Conservation (phyloP, 2,888 invertebrate species). For the Melanchra persicariae region DNA sequence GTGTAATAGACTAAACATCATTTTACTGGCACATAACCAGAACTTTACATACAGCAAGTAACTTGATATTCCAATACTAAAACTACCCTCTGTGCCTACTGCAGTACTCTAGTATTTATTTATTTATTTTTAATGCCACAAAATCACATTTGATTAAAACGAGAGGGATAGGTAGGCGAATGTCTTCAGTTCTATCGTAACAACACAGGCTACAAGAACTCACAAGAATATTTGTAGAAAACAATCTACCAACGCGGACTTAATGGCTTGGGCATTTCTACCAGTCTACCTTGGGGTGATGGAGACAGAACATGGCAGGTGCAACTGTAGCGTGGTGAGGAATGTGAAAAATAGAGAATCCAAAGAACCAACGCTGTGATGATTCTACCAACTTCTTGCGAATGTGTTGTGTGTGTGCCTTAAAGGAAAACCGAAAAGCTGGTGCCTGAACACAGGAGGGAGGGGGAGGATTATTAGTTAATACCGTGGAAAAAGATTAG, state of each 20-base stretch:
- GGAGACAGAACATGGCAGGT: too few species aligned
- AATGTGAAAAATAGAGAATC: not conserved
- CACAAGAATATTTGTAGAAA: not conserved
- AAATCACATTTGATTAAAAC: not conserved
- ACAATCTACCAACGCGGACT: too few species aligned
- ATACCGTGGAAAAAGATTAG: not conserved
- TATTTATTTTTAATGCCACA: not conserved
- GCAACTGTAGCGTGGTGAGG: not conserved
- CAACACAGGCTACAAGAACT: not conserved
- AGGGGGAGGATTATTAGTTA: not conserved
- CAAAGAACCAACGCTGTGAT: too few species aligned
- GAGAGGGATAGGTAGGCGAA: not conserved
- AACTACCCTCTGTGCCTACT: too few species aligned
- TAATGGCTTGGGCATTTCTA: too few species aligned
- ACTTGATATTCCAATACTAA: not conserved
- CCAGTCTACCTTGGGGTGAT: too few species aligned
- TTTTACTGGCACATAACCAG: conserved; percentile 2
- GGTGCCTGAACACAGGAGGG: too few species aligned
- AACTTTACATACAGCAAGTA: conserved; percentile 9
- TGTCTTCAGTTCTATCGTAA: not conserved
- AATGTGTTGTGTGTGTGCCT: too few species aligned
- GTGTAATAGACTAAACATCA: not conserved
- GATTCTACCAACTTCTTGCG: too few species aligned
- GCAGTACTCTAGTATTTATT: not conserved
- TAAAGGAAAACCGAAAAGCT: too few species aligned